Base-by-base conservation (phyloP, 2,797 vertebrate species). In the Threskiornis aethiopicus region DNA sequence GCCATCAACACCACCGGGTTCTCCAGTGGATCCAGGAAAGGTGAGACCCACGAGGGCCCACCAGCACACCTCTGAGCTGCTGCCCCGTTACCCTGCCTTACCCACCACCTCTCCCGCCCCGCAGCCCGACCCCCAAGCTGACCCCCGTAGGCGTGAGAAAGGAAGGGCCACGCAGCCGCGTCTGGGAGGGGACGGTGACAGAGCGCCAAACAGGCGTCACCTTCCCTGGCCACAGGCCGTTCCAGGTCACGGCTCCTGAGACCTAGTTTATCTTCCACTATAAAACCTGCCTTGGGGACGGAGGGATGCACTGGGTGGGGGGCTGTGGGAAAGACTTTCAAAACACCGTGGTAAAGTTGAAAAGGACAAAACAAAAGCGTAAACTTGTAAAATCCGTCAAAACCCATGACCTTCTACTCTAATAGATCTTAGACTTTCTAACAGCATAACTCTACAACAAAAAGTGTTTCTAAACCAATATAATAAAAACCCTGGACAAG, bases 1-100 rank as follows among this genome's bases (percentile, higher is more conserved):
- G 28, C 26, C 58, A n/a, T 3, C 49, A 35, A 0, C 4, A 52
- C 1, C 37, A 8, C n/a, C 1, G 17, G 3, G 4, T 11, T 54
- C 47, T 17, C 4, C 29, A 3, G 47, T 3, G 58, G 13, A 0
- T 18, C 18, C 13, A 16, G 35, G 46, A 17, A 59, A 39, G 4
- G 0, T 1, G 10, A 29, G 21, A 28, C 4, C 54, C 28, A 0
- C 0, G 0, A 0, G 37, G 44, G 52, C 35, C 59, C 44, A 29
- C 31, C 9, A 14, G 24, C 16, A 11, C 62, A 25, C 7, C 49
- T 19, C 5, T 4, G 65, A 18, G 18, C 8, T 42, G 5, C 66
- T 51, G 62, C 35, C 35, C 51, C 35, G 1, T 22, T 5, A 3
- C 6, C 13, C 47, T 10, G 4, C 3, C 15, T 0, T 0, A 5